Base-by-base conservation (phyloP, 2,888 invertebrate species). In the Dyspetes luteomarginatus region DNA sequence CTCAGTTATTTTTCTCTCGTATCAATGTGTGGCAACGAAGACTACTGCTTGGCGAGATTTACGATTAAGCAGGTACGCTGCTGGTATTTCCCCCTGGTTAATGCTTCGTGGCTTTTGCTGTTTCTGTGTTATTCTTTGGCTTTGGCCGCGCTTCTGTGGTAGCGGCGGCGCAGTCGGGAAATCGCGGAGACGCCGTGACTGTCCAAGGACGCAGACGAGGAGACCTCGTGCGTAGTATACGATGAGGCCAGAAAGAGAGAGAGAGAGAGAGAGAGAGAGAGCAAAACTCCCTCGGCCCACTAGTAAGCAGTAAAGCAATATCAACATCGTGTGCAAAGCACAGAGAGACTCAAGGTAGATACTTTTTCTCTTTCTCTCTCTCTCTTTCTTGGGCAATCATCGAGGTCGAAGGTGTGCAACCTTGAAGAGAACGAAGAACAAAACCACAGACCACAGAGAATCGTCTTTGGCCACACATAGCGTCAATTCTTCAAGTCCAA, bases 341-440 rank as follows among this genome's bases (percentile, higher is more conserved):
- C 71, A 12, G 56, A 55, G 50, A 74, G 64, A n/a, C n/a, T 79
- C 79, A 79, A 79, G 79, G 79, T 75, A 69, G 60, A 71, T 26
- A 50, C 60, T 17, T 3, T 41, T 17, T 60, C 48, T 60, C 62
- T 60, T 71, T 41, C 64, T 19, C 67, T 15, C 55, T 7, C 48
- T 56, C 73, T 58, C 64, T 56, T 24, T 2, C 45, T 5, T 15
- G 45, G n/a, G 45, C 58, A 62, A 80, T 45, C 62, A 68, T 52
- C 80, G 80, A 80, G 80, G 80, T 80, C 80, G 72, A 60, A 80
- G 75, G 80, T 80, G 71, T 62, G 76, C 76, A 76, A 24, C 80
- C 80, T 80, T 76, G 76, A 76, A 67, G 48, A 76, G 65, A 36
- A 36, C 58, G 41, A 69, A 52, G 58, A 74, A 79, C 65, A 72